Conservation (phyloP, 2,797 vertebrate species). For the Neomorphus geoffroyi region DNA sequence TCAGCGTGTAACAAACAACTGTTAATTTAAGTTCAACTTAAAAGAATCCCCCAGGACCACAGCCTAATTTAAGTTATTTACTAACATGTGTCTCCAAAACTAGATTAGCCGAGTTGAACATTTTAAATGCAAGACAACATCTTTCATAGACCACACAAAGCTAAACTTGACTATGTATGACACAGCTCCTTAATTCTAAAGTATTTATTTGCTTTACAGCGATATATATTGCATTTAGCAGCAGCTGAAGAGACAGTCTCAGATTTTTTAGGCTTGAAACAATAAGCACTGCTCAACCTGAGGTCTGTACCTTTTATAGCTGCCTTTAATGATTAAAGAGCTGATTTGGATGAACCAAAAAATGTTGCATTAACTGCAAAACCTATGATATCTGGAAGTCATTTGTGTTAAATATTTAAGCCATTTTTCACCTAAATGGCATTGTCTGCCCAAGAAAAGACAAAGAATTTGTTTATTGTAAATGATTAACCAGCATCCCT, state of each 20-base stretch:
- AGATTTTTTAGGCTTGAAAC: neutral
- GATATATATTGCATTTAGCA: neutral
- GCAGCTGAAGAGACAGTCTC: constrained; percentile 11
- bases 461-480: constrained; percentile 2
- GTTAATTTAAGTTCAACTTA: constrained; percentile 16
- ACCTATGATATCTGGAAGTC: neutral
- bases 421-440: constrained; percentile 26
- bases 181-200: neutral
- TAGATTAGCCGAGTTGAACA: neutral
- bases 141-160: neutral
- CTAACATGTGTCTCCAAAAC: neutral
- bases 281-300: constrained; percentile 1
- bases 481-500: constrained; percentile 28
- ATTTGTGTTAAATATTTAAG: neutral
- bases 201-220: neutral
- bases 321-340: constrained; percentile 18
- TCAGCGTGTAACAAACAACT: neutral
- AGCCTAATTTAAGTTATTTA: constrained; percentile 25
- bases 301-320: constrained; percentile 18
- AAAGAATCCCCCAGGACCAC: neutral
- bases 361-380: constrained; percentile 8
- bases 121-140: neutral
- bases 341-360: neutral
- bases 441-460: neutral
- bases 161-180: neutral